phyloP scores from a whole-genome alignment of 2,797 vertebrate genomes.

The Leuciscus waleckii region DNA sequence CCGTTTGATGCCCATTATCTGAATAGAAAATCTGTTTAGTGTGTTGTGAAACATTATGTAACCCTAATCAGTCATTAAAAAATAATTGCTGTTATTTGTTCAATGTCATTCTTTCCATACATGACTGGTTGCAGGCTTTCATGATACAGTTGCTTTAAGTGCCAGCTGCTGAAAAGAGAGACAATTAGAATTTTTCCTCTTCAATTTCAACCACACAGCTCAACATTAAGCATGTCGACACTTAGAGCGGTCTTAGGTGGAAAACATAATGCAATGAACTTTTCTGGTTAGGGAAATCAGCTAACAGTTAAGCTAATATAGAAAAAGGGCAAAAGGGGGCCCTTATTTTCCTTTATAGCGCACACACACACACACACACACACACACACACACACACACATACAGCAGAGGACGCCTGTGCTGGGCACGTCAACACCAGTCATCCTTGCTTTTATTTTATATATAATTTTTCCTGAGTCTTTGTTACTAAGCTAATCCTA shows the following conservation, averaged over 20 bases:
- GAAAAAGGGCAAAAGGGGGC: no score
- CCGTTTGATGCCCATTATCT: neutral
- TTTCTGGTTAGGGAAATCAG: slow-evolving; percentile 10
- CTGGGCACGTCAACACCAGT: no score
- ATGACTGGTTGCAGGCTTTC: neutral
- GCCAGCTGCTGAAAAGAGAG: slow-evolving; percentile 14
- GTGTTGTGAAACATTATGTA: neutral
- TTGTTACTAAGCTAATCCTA: no score
- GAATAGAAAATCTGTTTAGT: neutral
- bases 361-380: no score
- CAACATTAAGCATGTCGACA: neutral
- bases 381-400: no score
- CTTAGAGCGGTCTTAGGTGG: neutral
- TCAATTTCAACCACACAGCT: neutral
- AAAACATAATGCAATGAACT: neutral
- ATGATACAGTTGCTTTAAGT: neutral
- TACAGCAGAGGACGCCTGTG: no score
- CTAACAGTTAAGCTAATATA: neutral
- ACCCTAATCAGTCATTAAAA: neutral
- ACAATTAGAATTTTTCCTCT: neutral
- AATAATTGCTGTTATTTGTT: neutral
- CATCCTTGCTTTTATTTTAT: no score
- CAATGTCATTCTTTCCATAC: neutral
- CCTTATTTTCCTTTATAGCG: neutral
- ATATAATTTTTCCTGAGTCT: no score